These are phyloP conservation scores for Ptilodon capucinus DNA, from an alignment of 2,888 invertebrate species.

Conservation along the genomic window DNA sequence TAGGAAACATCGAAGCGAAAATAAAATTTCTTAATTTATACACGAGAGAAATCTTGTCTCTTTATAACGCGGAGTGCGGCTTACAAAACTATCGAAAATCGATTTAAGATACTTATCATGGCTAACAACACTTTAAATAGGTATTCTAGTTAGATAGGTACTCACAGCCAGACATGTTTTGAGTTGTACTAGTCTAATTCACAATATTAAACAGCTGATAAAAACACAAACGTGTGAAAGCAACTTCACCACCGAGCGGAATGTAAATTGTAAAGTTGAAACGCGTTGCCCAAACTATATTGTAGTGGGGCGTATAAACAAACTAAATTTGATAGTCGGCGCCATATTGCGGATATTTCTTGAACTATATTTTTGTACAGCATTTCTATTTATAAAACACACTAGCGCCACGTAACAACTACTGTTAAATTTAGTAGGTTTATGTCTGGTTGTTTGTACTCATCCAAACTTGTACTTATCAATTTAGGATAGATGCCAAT, in stretches of 20 bases:
- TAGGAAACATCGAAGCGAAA: no score
- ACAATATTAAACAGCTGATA: not conserved
- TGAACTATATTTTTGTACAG: not conserved
- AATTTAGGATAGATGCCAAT: no score
- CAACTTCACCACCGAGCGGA: not conserved
- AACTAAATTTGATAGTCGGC: not conserved
- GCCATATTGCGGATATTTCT: not conserved
- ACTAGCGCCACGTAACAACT: not conserved
- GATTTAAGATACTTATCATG: no score
- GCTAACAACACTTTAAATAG: no score
- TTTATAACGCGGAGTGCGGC: no score
- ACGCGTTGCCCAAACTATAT: not conserved
- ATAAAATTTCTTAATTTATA: no score
- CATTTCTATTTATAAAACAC: not conserved
- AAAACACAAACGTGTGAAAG: not conserved
- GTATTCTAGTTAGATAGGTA: slow-evolving; percentile 27
- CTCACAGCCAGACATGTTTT: slow-evolving; percentile 62
- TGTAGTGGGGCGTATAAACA: slow-evolving; percentile 1
- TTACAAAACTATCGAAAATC: not conserved
- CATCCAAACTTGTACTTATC: no score
- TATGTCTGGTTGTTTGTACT: no score
- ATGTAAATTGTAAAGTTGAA: not conserved
- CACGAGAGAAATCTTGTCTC: no score
- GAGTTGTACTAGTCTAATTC: not conserved
- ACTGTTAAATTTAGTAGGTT: no score